Evolutionary conservation across 2,888 invertebrate genomes (phyloP), one percentile per base, ranked within the genome.

Genomic region (Timema podura): DNA sequence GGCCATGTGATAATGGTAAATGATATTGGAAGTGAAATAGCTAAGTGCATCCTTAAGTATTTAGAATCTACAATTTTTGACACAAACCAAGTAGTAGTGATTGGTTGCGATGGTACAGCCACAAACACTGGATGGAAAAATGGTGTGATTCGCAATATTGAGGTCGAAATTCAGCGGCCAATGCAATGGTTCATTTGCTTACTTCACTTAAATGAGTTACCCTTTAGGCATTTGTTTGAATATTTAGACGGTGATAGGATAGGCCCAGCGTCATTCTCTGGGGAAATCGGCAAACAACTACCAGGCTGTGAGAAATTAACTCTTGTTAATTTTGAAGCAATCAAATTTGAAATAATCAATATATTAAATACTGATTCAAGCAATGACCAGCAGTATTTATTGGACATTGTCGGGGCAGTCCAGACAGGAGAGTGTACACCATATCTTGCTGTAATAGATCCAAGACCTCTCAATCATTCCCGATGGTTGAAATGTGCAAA

Each of bases 271-370:
- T 16, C 67, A 16, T 78, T 75, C 73, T 71, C 72, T 16, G 76
- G 77, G 8, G 70, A 74, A 66, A 74, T 78, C n/a, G 76, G 77
- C 65, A 78, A 76, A 74, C 11, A 11, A 11, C 66, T 76, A 44
- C 67, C 66, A 16, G 70, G 3, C 51, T 75, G 75, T 69, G 73
- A 75, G 68, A 64, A 69, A 1, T 57, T 70, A 59, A 59, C 65
- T 48, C 54, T 65, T 47, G 57, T 69, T 15, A 51, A 65, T 6
- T 69, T 69, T 47, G 57, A 68, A 46, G 8, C 54, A 15, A 57
- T 59, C 1, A 10, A 44, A 48, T 67, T 48, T 61, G 68, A 66
- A 51, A 45, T n/a, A 10, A 48, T 1, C 6, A 44, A 51, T 49
- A 30, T 67, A 66, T 5, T 48, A n/a, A 10, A 47, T 13, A 59